Conservation (phyloP, 2,888 invertebrate species). For the Timema cristinae region DNA sequence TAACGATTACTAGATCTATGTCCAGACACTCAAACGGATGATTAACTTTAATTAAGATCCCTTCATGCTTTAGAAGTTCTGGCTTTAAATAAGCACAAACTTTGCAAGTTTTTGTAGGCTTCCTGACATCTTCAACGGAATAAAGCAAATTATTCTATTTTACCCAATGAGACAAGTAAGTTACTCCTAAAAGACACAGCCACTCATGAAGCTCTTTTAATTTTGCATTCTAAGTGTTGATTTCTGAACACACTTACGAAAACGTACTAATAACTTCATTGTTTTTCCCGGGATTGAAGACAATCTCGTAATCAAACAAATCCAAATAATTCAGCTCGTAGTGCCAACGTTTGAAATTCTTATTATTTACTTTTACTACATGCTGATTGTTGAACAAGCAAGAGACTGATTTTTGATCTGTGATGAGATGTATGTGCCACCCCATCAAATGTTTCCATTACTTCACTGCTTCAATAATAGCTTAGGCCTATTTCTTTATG, state of each 20-base stretch:
- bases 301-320: neutral
- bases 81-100: neutral
- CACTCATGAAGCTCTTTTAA: neutral
- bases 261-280: neutral
- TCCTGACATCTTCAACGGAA: neutral
- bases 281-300: neutral
- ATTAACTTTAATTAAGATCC: neutral
- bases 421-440: constrained; percentile 7
- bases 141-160: neutral
- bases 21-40: neutral
- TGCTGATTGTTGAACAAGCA: constrained; percentile 2
- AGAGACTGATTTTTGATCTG: neutral
- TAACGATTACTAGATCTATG: neutral
- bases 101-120: neutral
- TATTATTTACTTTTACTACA: constrained; percentile 10
- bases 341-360: neutral
- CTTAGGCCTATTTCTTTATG: constrained; percentile 12
- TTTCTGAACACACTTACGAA: neutral
- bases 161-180: neutral
- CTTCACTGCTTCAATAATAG: neutral
- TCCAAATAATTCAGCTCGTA: neutral
- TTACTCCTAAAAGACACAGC: neutral
- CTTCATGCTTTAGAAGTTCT: neutral
- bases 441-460: constrained; percentile 7
- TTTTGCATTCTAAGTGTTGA: neutral